These are phyloP conservation scores for Galerucella nymphaeae DNA, from an alignment of 2,888 invertebrate genomes.

Conservation along the genomic window DNA sequence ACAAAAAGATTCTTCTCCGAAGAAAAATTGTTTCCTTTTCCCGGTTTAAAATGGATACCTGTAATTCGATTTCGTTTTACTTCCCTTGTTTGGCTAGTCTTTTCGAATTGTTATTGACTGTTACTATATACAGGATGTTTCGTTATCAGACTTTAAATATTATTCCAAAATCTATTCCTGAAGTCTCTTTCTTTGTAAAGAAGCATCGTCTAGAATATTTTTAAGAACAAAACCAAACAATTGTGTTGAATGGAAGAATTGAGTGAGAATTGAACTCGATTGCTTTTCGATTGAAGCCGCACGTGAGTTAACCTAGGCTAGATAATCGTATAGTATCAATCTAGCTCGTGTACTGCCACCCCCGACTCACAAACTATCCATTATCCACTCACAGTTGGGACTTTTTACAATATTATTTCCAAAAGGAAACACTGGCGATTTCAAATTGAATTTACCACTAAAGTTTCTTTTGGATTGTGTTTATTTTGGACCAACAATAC, in stretches of 20 bases:
- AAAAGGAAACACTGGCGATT: too few species aligned
- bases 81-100: background rate
- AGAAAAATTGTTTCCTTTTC: constrained; percentile 18
- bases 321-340: background rate
- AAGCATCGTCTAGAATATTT: too few species aligned
- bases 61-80: constrained; percentile 17
- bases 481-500: too few species aligned
- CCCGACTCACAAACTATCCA: background rate
- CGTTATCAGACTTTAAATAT: too few species aligned
- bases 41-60: constrained; percentile 21
- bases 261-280: background rate
- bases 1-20: constrained; percentile 6
- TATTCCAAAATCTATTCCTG: too few species aligned
- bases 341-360: background rate
- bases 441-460: too few species aligned
- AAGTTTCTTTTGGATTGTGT: too few species aligned
- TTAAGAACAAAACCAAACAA: too few species aligned
- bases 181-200: too few species aligned
- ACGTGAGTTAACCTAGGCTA: background rate
- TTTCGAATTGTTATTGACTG: background rate
- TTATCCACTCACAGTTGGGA: background rate
- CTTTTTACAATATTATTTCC: too few species aligned
- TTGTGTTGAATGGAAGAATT: background rate
- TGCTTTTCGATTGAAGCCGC: background rate
- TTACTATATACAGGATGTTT: background rate